Evolutionary conservation across 1,140 invertebrate species (phyloP).

Genomic region (Ostrea edulis): DNA sequence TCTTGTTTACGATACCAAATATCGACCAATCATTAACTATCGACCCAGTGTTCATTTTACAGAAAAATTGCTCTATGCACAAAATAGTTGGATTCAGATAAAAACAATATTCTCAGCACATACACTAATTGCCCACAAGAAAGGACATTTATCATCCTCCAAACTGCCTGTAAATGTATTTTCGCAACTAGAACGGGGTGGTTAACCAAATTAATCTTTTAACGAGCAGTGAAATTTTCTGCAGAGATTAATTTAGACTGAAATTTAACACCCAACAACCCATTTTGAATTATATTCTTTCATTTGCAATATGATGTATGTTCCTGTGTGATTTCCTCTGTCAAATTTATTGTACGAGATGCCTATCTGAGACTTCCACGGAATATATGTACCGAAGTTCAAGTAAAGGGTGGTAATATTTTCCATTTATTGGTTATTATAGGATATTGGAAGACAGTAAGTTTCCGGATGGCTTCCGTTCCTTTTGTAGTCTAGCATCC

Average conservation of each 20-base stretch:
- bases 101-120: background rate
- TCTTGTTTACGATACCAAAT: conserved; percentile 21
- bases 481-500: background rate
- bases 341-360: background rate
- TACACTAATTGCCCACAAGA: conserved; percentile 28
- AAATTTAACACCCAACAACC: background rate
- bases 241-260: conserved; percentile 8
- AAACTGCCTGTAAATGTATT: conserved; percentile 3
- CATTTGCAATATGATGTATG: background rate
- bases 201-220: conserved; percentile 30
- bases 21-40: background rate
- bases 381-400: background rate
- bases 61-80: conserved; percentile 18
- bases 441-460: background rate
- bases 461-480: background rate
- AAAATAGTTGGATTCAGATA: background rate
- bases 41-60: background rate
- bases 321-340: conserved; percentile 2
- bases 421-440: background rate
- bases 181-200: background rate
- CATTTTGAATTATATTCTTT: background rate
- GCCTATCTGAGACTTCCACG: background rate
- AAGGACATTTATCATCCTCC: conserved; percentile 15
- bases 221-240: background rate
- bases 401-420: background rate